Evolutionary conservation across 1,140 invertebrate species (phyloP).

Genomic region (Drosophila truncata): DNA sequence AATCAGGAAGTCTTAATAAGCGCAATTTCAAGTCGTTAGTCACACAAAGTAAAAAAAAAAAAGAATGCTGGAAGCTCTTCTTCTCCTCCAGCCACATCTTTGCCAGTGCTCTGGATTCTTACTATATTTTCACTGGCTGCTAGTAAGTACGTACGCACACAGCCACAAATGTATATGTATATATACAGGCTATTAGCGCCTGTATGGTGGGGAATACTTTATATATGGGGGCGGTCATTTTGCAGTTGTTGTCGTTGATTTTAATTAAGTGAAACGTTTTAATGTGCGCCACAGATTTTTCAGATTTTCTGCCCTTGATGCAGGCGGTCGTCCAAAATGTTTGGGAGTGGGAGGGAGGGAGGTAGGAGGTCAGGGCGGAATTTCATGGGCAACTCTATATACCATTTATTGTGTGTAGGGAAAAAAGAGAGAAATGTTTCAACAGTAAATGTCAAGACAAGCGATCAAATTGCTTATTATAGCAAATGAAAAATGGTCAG

Average conservation of each 20-base stretch:
- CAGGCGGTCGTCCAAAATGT: slow-evolving; percentile 9
- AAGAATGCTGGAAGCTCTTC: slow-evolving; percentile 50
- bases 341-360: background rate
- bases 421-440: slow-evolving; percentile 11
- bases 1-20: slow-evolving; percentile 85
- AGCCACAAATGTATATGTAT: slow-evolving; percentile 19
- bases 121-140: slow-evolving; percentile 19
- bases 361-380: slow-evolving; percentile 3
- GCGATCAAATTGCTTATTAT: slow-evolving; percentile 61
- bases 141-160: slow-evolving; percentile 15
- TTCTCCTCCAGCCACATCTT: slow-evolving; percentile 59
- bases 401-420: slow-evolving; percentile 19
- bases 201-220: slow-evolving; percentile 34
- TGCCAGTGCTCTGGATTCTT: slow-evolving; percentile 42
- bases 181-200: slow-evolving; percentile 46
- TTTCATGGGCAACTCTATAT: slow-evolving; percentile 41
- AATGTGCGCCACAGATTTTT: slow-evolving; percentile 73
- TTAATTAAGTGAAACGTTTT: slow-evolving; percentile 78
- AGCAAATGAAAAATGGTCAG: slow-evolving; percentile 26
- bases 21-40: slow-evolving; percentile 84
- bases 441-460: slow-evolving; percentile 45
- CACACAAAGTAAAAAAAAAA: slow-evolving; percentile 51
- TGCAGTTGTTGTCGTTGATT: slow-evolving; percentile 64
- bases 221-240: slow-evolving; percentile 60
- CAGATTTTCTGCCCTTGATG: slow-evolving; percentile 49